phyloP scores from a whole-genome alignment of 2,113 vertebrate species.

The Micronisus gabar region DNA sequence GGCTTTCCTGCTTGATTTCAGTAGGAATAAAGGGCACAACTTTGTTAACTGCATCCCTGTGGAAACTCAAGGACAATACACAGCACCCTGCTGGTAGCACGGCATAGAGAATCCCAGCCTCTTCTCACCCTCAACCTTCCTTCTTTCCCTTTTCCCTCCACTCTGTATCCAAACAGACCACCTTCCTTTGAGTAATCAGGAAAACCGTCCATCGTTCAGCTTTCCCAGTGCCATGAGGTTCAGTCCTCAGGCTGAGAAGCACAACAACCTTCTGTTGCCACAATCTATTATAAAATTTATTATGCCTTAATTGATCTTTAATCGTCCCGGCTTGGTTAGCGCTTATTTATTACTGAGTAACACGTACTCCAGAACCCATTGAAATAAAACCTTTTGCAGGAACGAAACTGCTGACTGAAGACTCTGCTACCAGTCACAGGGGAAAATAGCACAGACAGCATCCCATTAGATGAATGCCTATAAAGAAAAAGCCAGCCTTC shows the following conservation, averaged over 20 bases:
- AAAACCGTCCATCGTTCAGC: background rate
- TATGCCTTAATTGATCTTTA: background rate
- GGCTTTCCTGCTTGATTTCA: background rate
- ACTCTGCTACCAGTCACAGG: background rate
- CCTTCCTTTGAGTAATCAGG: background rate
- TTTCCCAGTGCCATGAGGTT: background rate
- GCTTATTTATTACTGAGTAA: background rate
- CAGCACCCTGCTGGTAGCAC: background rate
- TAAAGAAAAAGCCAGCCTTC: slow-evolving; percentile 23
- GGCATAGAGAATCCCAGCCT: background rate
- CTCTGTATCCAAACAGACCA: background rate
- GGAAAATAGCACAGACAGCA: background rate
- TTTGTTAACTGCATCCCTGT: background rate
- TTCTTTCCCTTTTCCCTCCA: background rate
- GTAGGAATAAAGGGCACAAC: background rate
- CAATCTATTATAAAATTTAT: background rate
- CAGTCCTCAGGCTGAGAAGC: background rate
- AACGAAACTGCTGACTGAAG: slow-evolving; percentile 23
- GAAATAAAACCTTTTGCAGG: slow-evolving; percentile 47
- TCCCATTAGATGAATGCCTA: background rate
- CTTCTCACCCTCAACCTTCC: background rate
- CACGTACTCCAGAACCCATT: background rate
- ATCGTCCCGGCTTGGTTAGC: background rate
- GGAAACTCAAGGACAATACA: background rate
- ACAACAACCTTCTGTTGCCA: background rate